A percentile compares a stretch with the other conserved stretches of the same genome.
These are phyloP conservation scores for Chrysolina americana DNA, from an alignment of 2,888 invertebrate genomes.

Conservation along the genomic window DNA sequence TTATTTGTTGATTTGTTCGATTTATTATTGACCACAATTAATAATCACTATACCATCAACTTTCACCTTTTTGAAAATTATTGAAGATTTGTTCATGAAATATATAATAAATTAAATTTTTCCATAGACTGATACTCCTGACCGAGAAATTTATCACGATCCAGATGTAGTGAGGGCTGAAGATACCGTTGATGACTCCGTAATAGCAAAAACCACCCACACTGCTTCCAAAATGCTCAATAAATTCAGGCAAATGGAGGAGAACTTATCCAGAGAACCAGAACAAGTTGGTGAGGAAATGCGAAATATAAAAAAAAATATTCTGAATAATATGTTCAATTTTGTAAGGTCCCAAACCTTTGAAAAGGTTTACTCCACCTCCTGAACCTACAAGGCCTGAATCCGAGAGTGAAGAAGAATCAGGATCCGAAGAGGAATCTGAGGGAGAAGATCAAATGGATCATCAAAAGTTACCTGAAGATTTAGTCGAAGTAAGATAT, in stretches of 20 bases:
- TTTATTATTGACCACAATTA: no score
- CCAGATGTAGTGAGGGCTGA: constrained; percentile 80
- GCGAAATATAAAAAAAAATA: background rate
- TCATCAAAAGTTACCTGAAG: constrained; percentile 60
- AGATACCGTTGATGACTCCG: constrained; percentile 71
- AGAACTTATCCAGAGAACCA: constrained; percentile 74
- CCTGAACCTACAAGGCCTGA: constrained; percentile 74
- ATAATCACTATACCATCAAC: no score
- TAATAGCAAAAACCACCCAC: constrained; percentile 74
- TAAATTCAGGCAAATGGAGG: constrained; percentile 92
- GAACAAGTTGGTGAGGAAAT: constrained; percentile 61
- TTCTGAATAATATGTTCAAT: background rate
- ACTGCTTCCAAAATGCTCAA: constrained; percentile 90
- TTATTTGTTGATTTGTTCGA: no score
- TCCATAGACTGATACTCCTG: constrained; percentile 76
- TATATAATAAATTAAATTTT: constrained; percentile 17
- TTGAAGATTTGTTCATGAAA: background rate
- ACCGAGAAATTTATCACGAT: constrained; percentile 81
- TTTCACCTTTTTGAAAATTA: background rate
- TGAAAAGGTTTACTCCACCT: constrained; percentile 92
- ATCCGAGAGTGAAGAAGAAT: constrained; percentile 66
- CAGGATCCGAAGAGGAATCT: constrained; percentile 67
- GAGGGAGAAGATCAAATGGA: constrained; percentile 69
- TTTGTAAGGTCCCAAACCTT: constrained; percentile 78
- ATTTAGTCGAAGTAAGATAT: constrained; percentile 61